A percentile compares a stretch with the other conserved stretches of the same genome.
Evolutionary conservation across 2,888 invertebrate genomes (phyloP).

Genomic region (Stenurella melanura): DNA sequence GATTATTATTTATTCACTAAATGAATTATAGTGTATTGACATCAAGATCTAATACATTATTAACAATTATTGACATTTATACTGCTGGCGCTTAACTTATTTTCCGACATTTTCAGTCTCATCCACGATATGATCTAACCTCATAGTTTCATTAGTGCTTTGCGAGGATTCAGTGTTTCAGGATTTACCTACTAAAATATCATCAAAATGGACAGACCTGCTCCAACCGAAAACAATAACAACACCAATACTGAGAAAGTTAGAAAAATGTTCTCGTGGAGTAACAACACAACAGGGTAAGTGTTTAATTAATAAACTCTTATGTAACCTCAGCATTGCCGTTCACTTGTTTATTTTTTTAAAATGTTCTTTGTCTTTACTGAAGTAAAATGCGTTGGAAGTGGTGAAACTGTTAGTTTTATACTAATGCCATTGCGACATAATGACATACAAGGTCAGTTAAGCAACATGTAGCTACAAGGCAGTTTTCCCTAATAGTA

Average conservation of each 20-base stretch:
- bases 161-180: conserved; percentile 11
- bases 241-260: conserved; percentile 34
- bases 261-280: conserved; percentile 53
- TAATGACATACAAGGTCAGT: conserved; percentile 27
- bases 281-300: conserved; percentile 46
- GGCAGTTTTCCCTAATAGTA: conserved; percentile 30
- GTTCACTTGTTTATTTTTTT: conserved; percentile 24
- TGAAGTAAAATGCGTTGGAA: background rate
- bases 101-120: conserved; percentile 37
- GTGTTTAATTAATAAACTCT: conserved; percentile 22
- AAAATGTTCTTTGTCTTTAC: conserved; percentile 4
- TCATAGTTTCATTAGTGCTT: conserved; percentile 30
- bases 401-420: conserved; percentile 21
- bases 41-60: conserved; percentile 26
- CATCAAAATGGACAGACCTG: conserved; percentile 35
- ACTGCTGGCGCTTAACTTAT: background rate
- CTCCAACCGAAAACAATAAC: background rate
- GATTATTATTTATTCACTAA: conserved; percentile 8
- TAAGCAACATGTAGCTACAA: conserved; percentile 26
- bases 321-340: conserved; percentile 9
- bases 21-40: conserved; percentile 9
- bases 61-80: conserved; percentile 33
- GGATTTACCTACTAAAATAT: conserved; percentile 19
- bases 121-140: conserved; percentile 45
- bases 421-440: conserved; percentile 25